phyloP scores from a whole-genome alignment of 2,113 vertebrate species.

The Myiozetetes cayanensis region DNA sequence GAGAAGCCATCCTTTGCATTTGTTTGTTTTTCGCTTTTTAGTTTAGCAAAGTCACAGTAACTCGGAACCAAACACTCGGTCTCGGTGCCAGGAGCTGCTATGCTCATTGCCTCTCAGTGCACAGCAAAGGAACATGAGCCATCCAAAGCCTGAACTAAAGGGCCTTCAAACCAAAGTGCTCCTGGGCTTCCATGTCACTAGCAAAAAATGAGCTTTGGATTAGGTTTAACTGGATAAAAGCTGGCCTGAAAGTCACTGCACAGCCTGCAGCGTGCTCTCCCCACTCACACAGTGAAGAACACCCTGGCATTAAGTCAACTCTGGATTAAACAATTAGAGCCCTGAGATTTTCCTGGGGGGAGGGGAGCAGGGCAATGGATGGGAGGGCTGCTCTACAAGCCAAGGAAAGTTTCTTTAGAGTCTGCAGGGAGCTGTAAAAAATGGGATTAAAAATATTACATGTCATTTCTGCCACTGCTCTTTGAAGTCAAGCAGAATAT shows the following conservation, averaged over 20 bases:
- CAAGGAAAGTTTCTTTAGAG: constrained; percentile 57
- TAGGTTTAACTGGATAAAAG: constrained; percentile 51
- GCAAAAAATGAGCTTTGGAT: constrained; percentile 47
- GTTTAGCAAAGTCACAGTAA: constrained; percentile 31
- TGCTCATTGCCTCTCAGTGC: neutral
- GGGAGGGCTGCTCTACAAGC: constrained; percentile 15
- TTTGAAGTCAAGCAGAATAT: constrained; percentile 60
- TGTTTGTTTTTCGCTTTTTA: constrained; percentile 42
- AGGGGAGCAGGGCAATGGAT: neutral
- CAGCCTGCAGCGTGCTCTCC: constrained; percentile 5
- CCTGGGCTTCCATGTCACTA: constrained; percentile 21
- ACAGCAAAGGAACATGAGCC: neutral
- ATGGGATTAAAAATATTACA: constrained; percentile 65
- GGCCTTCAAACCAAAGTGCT: constrained; percentile 3
- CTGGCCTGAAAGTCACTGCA: constrained; percentile 33
- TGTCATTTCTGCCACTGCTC: constrained; percentile 56
- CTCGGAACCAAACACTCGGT: neutral
- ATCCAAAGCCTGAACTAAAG: neutral
- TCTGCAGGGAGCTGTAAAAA: constrained; percentile 66
- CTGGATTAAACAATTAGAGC: constrained; percentile 61
- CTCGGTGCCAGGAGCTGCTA: neutral
- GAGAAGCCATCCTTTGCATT: constrained; percentile 39
- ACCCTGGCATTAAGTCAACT: constrained; percentile 54
- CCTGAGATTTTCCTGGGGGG: constrained; percentile 38
- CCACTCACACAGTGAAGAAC: constrained; percentile 13